Evolutionary conservation across 2,113 vertebrate species (phyloP).

Genomic region (Aviceda subcristata): DNA sequence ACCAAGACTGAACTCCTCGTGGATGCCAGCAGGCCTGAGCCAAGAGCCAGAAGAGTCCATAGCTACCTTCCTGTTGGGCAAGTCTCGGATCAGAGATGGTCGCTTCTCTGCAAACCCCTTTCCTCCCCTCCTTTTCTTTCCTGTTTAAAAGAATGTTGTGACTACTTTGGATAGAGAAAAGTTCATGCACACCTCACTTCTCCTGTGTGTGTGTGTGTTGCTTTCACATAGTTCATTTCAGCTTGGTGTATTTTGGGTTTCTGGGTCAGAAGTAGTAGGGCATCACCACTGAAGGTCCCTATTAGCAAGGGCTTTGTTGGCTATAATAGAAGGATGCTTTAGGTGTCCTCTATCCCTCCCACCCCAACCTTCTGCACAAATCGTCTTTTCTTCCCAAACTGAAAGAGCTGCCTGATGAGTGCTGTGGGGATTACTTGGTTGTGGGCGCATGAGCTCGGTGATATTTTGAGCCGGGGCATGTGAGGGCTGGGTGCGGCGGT

Average conservation of each 20-base stretch:
- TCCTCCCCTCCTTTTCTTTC: background rate
- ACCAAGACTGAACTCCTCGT: background rate
- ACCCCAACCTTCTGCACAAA: background rate
- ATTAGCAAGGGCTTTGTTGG: background rate
- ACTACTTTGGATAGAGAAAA: background rate
- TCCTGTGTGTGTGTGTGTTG: background rate
- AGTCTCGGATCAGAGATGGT: background rate
- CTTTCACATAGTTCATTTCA: background rate
- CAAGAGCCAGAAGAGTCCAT: background rate
- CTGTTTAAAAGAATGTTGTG: background rate
- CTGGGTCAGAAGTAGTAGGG: background rate
- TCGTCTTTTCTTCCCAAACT: background rate
- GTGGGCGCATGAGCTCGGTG: background rate
- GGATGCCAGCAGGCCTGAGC: background rate
- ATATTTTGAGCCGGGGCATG: background rate
- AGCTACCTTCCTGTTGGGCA: background rate
- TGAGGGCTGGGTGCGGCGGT: background rate
- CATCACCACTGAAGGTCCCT: background rate
- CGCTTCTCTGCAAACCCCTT: background rate
- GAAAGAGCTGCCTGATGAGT: background rate
- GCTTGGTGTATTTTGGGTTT: background rate
- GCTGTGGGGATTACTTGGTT: background rate
- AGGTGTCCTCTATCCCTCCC: background rate
- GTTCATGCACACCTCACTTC: background rate
- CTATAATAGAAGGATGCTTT: background rate